Percentiles rank a stretch among this genome's conserved stretches.
phyloP scores from a whole-genome alignment of 1,140 invertebrate genomes.

The Helicoverpa zea region DNA sequence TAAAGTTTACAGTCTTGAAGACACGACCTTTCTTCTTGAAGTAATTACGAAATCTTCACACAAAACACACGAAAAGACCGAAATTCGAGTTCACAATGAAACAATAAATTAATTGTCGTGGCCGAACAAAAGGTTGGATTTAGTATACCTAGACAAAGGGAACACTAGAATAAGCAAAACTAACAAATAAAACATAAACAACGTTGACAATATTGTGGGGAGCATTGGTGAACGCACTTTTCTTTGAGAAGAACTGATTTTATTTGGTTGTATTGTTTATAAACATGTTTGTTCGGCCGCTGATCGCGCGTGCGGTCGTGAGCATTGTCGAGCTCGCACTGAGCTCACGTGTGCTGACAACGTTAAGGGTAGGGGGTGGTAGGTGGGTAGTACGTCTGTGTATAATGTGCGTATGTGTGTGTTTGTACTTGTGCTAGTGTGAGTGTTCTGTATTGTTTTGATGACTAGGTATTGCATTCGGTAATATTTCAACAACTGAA shows the following conservation, averaged over 20 bases:
- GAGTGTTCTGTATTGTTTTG: too few species aligned
- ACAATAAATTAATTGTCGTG: conserved; percentile 36
- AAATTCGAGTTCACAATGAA: background rate
- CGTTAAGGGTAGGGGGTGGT: background rate
- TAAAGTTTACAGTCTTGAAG: too few species aligned
- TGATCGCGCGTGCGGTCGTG: conserved; percentile 10
- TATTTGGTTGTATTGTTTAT: conserved; percentile 19
- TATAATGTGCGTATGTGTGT: background rate
- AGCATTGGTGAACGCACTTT: conserved; percentile 56
- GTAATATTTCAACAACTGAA: too few species aligned
- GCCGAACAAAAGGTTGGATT: conserved; percentile 48
- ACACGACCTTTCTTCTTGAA: too few species aligned
- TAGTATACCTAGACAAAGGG: conserved; percentile 81
- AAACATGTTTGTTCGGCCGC: background rate
- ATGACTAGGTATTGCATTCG: too few species aligned
- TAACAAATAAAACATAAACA: conserved; percentile 82
- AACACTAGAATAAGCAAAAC: conserved; percentile 78
- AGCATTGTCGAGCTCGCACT: conserved; percentile 48
- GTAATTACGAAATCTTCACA: too few species aligned
- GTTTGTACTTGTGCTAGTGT: background rate
- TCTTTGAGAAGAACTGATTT: background rate
- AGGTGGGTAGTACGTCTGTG: background rate
- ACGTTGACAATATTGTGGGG: conserved; percentile 69
- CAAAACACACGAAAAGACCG: background rate
- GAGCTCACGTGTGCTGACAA: conserved; percentile 47